Base-by-base conservation (phyloP, 1,140 invertebrate genomes). In the Zaprionus taronus region DNA sequence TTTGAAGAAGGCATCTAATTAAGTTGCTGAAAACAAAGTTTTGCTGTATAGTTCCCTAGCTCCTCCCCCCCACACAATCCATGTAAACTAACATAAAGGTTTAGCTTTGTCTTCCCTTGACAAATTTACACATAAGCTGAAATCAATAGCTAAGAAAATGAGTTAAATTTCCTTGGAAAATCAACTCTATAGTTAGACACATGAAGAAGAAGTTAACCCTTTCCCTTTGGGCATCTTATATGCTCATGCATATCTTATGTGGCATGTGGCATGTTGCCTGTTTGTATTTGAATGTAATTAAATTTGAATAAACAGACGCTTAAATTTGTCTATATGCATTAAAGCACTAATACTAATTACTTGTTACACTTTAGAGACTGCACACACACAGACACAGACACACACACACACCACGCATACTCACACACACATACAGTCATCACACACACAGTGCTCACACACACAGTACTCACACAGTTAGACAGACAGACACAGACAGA, bases 321-420 rank as follows among this genome's bases (percentile, higher is more conserved):
- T 51, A 22, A 56, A 55, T 55, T 49, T 56, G 31, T 31, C 60
- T 81, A 56, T 80, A 64, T 65, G 80, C 77, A 78, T 85, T 81
- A 70, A 72, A 80, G 81, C 82, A 81, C 83, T 85, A 73, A 79
- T 81, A 83, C 80, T 86, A 84, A 85, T 84, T 84, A 84, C 83
- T 84, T 79, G 77, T 79, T 79, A 70, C 72, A 79, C 53, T 76
- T 64, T 22, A 47, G 65, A 63, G 65, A 67, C 47, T 55, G 36
- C 26, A 47, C n/a, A 65, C 47, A 49, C 7, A 65, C 17, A 34
- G 11, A 31, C 20, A 56, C 31, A 22, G 20, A 34, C 4, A 36
- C 15, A 20, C 44, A 49, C 7, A 57, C 1, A 51, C 41, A 51
- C 47, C 15, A 20, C 44, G 20, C 7, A 57, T 7, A 51, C 41